Percentiles rank a stretch among this genome's conserved stretches.
phyloP scores from a whole-genome alignment of 2,888 invertebrate genomes.

The Serrognathus titanus region DNA sequence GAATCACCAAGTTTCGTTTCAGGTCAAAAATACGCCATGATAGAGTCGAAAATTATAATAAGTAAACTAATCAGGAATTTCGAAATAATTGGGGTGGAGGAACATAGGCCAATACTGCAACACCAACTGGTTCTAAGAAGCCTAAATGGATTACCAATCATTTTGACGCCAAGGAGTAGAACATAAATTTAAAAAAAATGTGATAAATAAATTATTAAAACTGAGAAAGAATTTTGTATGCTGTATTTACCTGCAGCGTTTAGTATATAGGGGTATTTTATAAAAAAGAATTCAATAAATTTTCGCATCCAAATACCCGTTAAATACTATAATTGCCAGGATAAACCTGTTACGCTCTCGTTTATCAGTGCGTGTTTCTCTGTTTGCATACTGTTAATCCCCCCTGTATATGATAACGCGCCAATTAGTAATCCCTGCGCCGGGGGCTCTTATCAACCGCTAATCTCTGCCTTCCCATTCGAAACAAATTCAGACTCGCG shows the following conservation, averaged over 20 bases:
- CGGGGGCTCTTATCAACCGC: conserved; percentile 21
- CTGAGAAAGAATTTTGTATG: too few species aligned
- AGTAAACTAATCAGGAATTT: conserved; percentile 5
- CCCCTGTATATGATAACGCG: conserved; percentile 23
- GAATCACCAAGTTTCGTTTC: neutral
- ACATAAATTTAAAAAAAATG: too few species aligned
- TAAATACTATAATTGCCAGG: conserved; percentile 1
- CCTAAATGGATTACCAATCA: neutral
- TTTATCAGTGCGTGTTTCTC: conserved; percentile 14
- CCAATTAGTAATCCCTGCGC: conserved; percentile 25
- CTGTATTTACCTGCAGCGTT: too few species aligned
- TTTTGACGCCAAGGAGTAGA: neutral
- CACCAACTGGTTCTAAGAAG: neutral
- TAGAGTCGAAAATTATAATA: neutral
- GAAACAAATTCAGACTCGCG: conserved; percentile 12
- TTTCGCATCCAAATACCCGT: too few species aligned
- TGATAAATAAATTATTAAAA: too few species aligned
- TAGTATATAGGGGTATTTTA: too few species aligned
- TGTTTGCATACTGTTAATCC: conserved; percentile 26
- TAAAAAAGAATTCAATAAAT: too few species aligned
- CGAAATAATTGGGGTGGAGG: neutral
- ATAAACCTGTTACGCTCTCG: conserved; percentile 1
- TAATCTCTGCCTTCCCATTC: conserved; percentile 7
- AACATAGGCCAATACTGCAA: neutral
- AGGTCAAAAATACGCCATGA: conserved; percentile 7